Evolutionary conservation across 2,113 vertebrate species (phyloP), one percentile per base, ranked within the genome.

Genomic region (Hucho hucho): DNA sequence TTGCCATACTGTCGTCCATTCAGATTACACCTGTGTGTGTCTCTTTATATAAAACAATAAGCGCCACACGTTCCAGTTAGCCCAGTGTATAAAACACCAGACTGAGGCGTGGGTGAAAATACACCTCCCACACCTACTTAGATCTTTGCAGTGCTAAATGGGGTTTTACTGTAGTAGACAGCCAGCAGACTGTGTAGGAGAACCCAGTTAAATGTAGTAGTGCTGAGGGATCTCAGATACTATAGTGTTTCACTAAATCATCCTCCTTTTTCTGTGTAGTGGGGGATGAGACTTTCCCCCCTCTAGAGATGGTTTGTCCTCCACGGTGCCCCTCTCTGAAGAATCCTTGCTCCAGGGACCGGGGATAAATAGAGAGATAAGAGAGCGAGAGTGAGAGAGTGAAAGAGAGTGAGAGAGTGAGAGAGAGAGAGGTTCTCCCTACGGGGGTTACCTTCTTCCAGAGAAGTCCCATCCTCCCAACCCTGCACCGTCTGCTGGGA

Each of bases 291-390:
- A 65, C 64, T 6, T 29, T 20, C 7, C 25, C 63, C 12, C 25
- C 13, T 18, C 25, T 29, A 28, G 64, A 66, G 25, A 66, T 13
- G 28, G 12, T 26, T 66, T 29, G 13, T 29, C 28, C 64, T 29
- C 26, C 28, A 29, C 14, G 9, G 16, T 26, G 64, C 4, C 64
- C 64, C 64, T 66, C 18, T 28, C 28, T 28, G 64, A 13, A 18
- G 25, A 28, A 66, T 75, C 66, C 76, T 73, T 79, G 73, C 73
- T 64, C 16, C 37, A 18, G 61, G 65, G 72, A 76, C 32, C 61
- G 5, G 64, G 72, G 68, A 79, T 73, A 64, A 71, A 76, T 37
- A 73, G 26, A 69, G 26, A 58, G 77, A 78, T 83, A 69, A 69
- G 68, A 24, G 53, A 20, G 72, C 70, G 69, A 77, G 67, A 66